These are phyloP conservation scores for Amphiprion percula DNA, from an alignment of 2,113 vertebrate species.

Conservation along the genomic window DNA sequence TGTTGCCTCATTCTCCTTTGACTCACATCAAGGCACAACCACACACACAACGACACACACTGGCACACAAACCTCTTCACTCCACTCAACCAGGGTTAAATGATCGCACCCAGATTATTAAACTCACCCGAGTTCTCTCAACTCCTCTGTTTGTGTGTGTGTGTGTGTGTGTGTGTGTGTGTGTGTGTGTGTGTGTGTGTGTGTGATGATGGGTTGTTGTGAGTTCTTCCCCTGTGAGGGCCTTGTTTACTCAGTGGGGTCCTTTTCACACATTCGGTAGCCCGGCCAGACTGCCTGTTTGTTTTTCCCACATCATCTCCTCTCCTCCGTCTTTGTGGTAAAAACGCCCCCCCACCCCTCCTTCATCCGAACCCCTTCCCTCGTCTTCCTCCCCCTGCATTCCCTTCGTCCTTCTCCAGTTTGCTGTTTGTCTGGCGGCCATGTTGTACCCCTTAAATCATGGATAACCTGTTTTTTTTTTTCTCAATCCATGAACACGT, in stretches of 20 bases:
- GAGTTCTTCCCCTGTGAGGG: slow-evolving; percentile 81
- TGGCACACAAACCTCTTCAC: slow-evolving; percentile 78
- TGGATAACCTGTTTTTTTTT: slow-evolving; percentile 38
- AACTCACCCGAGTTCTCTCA: slow-evolving; percentile 76
- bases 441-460: slow-evolving; percentile 77
- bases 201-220: slow-evolving; percentile 79
- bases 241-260: slow-evolving; percentile 85
- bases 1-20: slow-evolving; percentile 66
- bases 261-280: slow-evolving; percentile 92
- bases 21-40: slow-evolving; percentile 61
- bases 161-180: slow-evolving; percentile 69
- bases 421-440: slow-evolving; percentile 75
- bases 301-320: slow-evolving; percentile 98
- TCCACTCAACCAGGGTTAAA: slow-evolving; percentile 83
- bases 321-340: slow-evolving; percentile 92
- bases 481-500: slow-evolving; percentile 20
- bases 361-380: slow-evolving; percentile 63
- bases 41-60: slow-evolving; percentile 60
- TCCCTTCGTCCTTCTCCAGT: slow-evolving; percentile 59
- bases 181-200: slow-evolving; percentile 69
- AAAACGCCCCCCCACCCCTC: slow-evolving; percentile 79
- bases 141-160: slow-evolving; percentile 63
- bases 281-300: slow-evolving; percentile 91
- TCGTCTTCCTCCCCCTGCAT: slow-evolving; percentile 48
- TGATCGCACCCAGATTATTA: slow-evolving; percentile 83